A percentile compares a stretch with the other conserved stretches of the same genome.
Conservation (phyloP, 2,888 invertebrate species). For the Tigriopus californicus region DNA sequence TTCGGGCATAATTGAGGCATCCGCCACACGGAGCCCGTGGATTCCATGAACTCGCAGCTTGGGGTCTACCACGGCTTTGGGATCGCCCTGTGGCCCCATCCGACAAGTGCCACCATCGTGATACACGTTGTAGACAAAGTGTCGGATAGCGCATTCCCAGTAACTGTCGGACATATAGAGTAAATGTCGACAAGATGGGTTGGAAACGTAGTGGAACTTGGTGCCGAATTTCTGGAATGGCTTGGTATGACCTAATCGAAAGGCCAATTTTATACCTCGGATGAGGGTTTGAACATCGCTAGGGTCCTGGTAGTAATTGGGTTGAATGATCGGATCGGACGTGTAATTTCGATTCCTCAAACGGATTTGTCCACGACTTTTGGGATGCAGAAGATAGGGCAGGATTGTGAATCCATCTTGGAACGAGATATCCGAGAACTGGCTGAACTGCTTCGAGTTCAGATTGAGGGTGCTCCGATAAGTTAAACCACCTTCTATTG, state of each 20-base stretch:
- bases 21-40: background rate
- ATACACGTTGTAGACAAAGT: background rate
- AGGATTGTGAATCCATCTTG: constrained; percentile 22
- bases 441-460: background rate
- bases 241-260: constrained; percentile 52
- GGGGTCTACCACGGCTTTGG: constrained; percentile 24
- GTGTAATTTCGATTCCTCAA: constrained; percentile 62
- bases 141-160: too few species aligned
- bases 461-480: background rate
- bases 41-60: background rate
- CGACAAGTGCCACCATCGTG: background rate
- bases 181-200: constrained; percentile 55
- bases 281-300: constrained; percentile 55
- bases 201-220: constrained; percentile 47
- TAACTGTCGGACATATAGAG: constrained; percentile 50
- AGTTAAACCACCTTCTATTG: background rate
- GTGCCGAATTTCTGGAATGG: constrained; percentile 64
- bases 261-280: constrained; percentile 44
- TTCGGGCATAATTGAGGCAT: background rate
- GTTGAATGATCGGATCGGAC: constrained; percentile 67
- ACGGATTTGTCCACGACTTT: constrained; percentile 50
- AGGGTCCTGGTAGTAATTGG: constrained; percentile 73
- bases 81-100: constrained; percentile 42
- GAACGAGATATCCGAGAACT: background rate
- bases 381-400: constrained; percentile 44